A percentile compares a stretch with the other conserved stretches of the same genome.
These are phyloP conservation scores for Arctopsyche grandis DNA, from an alignment of 1,140 invertebrate genomes.

Conservation along the genomic window DNA sequence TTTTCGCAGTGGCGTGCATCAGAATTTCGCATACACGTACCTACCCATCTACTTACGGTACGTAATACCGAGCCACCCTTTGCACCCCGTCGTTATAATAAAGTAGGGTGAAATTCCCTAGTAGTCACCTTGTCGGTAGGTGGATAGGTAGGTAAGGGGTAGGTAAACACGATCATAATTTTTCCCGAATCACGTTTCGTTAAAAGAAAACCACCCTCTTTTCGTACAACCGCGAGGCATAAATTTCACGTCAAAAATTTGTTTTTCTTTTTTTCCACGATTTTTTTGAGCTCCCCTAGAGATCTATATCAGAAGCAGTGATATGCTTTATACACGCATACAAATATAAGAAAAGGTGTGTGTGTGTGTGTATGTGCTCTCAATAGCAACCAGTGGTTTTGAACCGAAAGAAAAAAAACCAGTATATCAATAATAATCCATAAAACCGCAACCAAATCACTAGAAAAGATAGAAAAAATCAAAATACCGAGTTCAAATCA, in stretches of 20 bases:
- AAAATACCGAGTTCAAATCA: no score
- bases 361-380: not conserved
- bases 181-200: slow-evolving; percentile 40
- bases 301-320: slow-evolving; percentile 17
- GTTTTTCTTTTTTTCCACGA: slow-evolving; percentile 30
- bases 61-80: no score
- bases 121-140: slow-evolving; percentile 18
- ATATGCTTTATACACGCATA: not conserved
- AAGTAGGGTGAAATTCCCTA: slow-evolving; percentile 11
- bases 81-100: slow-evolving; percentile 8
- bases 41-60: no score
- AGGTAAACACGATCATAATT: slow-evolving; percentile 39
- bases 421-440: no score
- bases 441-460: no score
- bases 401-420: no score
- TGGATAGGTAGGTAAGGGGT: not conserved
- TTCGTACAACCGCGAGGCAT: slow-evolving; percentile 21
- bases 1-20: no score
- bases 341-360: not conserved
- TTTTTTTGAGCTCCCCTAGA: not conserved
- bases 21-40: no score
- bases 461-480: no score
- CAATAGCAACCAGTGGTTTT: no score
- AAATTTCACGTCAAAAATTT: slow-evolving; percentile 39
- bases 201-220: slow-evolving; percentile 34